Evolutionary conservation across 2,797 vertebrate genomes (phyloP), one percentile per base, ranked within the genome.

Genomic region (Tenualosa ilisha): DNA sequence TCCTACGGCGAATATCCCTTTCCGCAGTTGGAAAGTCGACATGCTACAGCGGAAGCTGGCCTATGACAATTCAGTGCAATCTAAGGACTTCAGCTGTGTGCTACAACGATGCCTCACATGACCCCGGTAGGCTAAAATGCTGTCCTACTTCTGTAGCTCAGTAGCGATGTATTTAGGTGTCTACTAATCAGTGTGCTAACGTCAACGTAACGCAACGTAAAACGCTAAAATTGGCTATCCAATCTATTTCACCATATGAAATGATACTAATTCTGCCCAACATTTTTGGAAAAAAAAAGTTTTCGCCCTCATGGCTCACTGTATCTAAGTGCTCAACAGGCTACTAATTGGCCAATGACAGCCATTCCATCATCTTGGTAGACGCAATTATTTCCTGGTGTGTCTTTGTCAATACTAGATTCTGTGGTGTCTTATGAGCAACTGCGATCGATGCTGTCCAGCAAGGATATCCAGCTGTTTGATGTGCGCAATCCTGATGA

Each of bases 401-500:
- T 49, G 4, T 49, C 46, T 49, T 49, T 49, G 46, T 49, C 1
- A 49, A 49, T 87, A 75, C 88, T 84, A 92, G 91, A 65, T 8
- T 92, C 89, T n/a, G 92, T 92, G 82, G 94, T 96, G 89, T 93
- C 91, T 8, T 90, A 94, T 87, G 12, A 90, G 0, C 92, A 95
- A 90, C 92, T 96, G 85, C 94, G 92, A 89, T 81, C 82, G 15
- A 94, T 95, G 94, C 83, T 96, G 90, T 88, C 91, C 85, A 91
- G 20, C 26, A 83, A 81, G n/a, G 88, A 88, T 81, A 43, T 96
- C 82, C 95, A 96, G 88, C 90, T 96, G 6, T 93, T 95, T 86
- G 96, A 96, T 6, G 93, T 96, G 84, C 92, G 95, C 85, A 92
- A 90, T 46, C 92, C 90, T 0, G 93, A 95, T 6, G 96, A 96